Percentiles rank a stretch among this genome's conserved stretches.
Evolutionary conservation across 2,113 vertebrate species (phyloP).

Genomic region (Anser brachyrhynchus): DNA sequence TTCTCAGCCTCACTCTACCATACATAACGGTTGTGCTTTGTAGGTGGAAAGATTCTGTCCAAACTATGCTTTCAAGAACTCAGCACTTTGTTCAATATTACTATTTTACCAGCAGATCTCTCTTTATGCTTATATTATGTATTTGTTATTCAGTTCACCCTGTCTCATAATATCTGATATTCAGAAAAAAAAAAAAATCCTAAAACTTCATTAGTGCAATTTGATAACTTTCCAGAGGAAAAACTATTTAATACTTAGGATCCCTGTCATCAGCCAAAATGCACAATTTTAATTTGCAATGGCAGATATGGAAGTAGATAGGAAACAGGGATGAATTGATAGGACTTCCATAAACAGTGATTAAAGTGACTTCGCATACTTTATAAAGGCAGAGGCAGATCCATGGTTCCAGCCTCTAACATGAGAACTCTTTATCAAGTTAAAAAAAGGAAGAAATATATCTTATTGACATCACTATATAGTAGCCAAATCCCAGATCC

Average conservation of each 20-base stretch:
- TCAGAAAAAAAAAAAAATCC: neutral
- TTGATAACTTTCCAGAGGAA: neutral
- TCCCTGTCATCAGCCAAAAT: neutral
- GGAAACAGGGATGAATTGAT: slow-evolving; percentile 38
- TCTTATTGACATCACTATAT: neutral
- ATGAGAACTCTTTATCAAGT: neutral
- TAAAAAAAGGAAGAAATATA: neutral
- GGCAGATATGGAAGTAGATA: neutral
- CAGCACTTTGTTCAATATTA: accelerated
- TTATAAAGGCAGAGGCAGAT: neutral
- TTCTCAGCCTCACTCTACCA: neutral
- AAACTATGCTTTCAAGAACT: neutral
- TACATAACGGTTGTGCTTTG: neutral
- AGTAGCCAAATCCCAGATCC: neutral
- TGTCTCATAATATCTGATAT: neutral
- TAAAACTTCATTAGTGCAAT: neutral
- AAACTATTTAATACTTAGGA: neutral
- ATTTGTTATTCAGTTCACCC: neutral
- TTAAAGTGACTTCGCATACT: neutral
- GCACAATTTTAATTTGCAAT: neutral
- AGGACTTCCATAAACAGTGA: neutral
- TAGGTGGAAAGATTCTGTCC: neutral
- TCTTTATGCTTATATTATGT: neutral
- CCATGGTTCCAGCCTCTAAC: neutral
- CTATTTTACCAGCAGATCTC: neutral